Evolutionary conservation across 2,888 invertebrate genomes (phyloP), one percentile per base, ranked within the genome.

Genomic region (Sesia bembeciformis): DNA sequence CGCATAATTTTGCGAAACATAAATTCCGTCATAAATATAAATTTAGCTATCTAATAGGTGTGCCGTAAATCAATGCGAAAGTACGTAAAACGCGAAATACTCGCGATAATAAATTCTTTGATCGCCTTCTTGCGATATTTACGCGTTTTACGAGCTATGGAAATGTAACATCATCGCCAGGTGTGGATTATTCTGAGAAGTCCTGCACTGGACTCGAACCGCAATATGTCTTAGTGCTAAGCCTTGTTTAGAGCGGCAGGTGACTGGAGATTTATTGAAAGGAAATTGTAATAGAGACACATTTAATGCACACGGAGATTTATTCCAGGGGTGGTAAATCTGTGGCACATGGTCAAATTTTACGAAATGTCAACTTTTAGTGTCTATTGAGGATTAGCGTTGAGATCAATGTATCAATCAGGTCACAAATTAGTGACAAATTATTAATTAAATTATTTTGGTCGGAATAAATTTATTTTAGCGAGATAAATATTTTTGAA

Each of bases 231-330:
- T 60, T 43, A 41, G 5, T 49, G 58, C 52, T 71, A 70, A 72
- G 66, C 66, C 69, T 70, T 71, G 66, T 72, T 72, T 72, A 72
- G 63, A 61, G 52, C 60, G 61, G 58, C 63, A 65, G 63, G 63
- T 67, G 68, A 55, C 49, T 55, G 42, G 49, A 53, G 40, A 49
- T 53, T 54, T 40, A 51, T 55, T 49, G 49, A n/a, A 8, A 46
- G 46, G 8, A 8, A 23, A 8, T 23, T 23, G 23, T 23, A 23
- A 23, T 23, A 23, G 23, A 23, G 23, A 23, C 23, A 23, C 1
- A 23, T 23, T 23, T 23, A 23, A 23, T 23, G 23, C 23, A 23
- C 23, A 23, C 23, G 23, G 23, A 23, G 23, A 23, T 2, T 2
- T 23, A 23, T 23, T 23, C 23, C 23, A 23, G 23, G 23, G 23